Percentiles rank a stretch among this genome's conserved stretches.
Evolutionary conservation across 1,140 invertebrate species (phyloP).

Genomic region (Drosophila orena): DNA sequence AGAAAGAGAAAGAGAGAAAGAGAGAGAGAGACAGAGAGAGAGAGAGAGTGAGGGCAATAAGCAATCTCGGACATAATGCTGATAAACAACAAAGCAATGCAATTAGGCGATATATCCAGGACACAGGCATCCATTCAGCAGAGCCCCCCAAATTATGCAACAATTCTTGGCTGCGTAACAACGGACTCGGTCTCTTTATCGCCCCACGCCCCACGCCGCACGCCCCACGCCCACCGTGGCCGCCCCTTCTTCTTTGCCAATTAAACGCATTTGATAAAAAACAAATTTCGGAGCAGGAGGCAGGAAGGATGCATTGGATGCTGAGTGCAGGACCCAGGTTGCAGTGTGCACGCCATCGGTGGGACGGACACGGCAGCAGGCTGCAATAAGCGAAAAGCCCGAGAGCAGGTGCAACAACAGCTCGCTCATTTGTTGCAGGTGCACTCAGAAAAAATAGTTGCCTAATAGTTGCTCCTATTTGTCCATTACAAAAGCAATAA

Average conservation of each 20-base stretch:
- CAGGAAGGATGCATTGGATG: conserved; percentile 8
- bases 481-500: no score
- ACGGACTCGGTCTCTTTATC: conserved; percentile 15
- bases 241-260: conserved; percentile 61
- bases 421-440: conserved; percentile 34
- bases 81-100: conserved; percentile 58
- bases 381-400: conserved; percentile 35
- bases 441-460: neutral
- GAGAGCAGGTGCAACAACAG: conserved; percentile 37
- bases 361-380: conserved; percentile 12
- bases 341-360: conserved; percentile 46
- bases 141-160: conserved; percentile 49
- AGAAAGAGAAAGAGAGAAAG: no score
- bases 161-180: conserved; percentile 33
- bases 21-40: no score
- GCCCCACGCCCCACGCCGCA: conserved; percentile 2
- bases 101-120: conserved; percentile 45
- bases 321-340: conserved; percentile 21
- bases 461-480: no score
- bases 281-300: conserved; percentile 37
- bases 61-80: conserved; percentile 48
- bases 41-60: conserved; percentile 27
- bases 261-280: conserved; percentile 79
- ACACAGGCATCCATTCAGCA: conserved; percentile 5
- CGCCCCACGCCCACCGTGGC: neutral